Base-by-base conservation (phyloP, 2,888 invertebrate genomes). In the Cephalotes varians region DNA sequence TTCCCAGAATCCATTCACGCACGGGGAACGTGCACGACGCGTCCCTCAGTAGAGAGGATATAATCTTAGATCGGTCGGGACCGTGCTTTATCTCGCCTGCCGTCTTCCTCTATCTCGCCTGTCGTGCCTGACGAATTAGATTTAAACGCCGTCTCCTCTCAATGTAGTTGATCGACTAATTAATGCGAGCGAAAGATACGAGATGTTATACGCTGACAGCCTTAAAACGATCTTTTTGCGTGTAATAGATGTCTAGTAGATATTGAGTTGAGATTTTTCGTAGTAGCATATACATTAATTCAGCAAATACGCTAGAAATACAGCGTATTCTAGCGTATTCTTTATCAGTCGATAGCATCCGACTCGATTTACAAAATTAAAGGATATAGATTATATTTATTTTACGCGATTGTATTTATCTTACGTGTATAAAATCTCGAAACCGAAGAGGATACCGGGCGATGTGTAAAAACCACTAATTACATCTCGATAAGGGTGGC, bases 1-100 rank as follows among this genome's bases (percentile, higher is more conserved):
- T 86, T 86, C 86, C 64, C 72, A 82, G 86, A 88, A 88, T 84
- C 86, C 83, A 76, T 87, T 87, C 87, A 86, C 81, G 73, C 81
- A 80, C 84, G 69, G 58, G 47, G 51, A 64, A 77, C 76, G 51
- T 49, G 49, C 65, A 76, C 15, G 37, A 3, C 25, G 64, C 25
- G 21, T n/a, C 25, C 49, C 25, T 15, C 37, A 49, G 60, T 58
- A 25, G 25, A 44, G 64, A 54, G 21, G 74, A 54, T 65, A 71
- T 15, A 51, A 76, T 67, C 76, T 76, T 67, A 67, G 76, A 76
- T 76, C 76, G 28, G 37, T 28, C 40, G 76, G 37, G 12, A 7
- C 37, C 65, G 44, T 37, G 74, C 49, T 76, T 65, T 65, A 64
- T 76, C 49, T 64, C 65, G 49, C 12, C 28, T 44, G 34, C 25